These are phyloP conservation scores for Macrosoma leucophasiata DNA, from an alignment of 2,888 invertebrate species.

Conservation along the genomic window DNA sequence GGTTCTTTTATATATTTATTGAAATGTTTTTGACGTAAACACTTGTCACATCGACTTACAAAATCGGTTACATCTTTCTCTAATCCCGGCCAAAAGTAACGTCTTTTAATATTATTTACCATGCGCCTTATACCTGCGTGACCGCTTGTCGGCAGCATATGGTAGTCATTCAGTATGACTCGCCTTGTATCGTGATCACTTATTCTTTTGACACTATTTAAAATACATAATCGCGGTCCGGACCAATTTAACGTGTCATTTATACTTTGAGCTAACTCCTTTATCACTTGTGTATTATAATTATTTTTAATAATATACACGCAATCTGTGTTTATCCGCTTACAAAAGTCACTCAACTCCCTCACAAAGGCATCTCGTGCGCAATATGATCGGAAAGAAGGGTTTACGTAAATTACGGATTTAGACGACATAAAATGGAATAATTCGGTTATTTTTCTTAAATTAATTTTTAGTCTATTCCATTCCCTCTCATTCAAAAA, in stretches of 20 bases:
- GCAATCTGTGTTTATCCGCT: slow-evolving; percentile 4
- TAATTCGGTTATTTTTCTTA: background rate
- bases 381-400: slow-evolving; percentile 11
- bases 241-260: slow-evolving; percentile 1
- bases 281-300: slow-evolving; percentile 7
- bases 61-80: slow-evolving; percentile 17
- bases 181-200: background rate
- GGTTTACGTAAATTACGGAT: slow-evolving; percentile 7
- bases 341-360: slow-evolving; percentile 11
- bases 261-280: slow-evolving; percentile 4
- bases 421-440: slow-evolving; percentile 4
- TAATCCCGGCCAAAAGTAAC: slow-evolving; percentile 16
- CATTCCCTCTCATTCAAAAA: background rate
- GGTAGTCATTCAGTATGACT: slow-evolving; percentile 10
- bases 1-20: slow-evolving; percentile 12
- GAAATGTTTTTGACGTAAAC: slow-evolving; percentile 21
- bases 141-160: slow-evolving; percentile 16
- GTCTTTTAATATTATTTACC: slow-evolving; percentile 14
- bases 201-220: slow-evolving; percentile 1
- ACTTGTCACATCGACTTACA: slow-evolving; percentile 19
- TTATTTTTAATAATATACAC: slow-evolving; percentile 3
- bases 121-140: slow-evolving; percentile 15
- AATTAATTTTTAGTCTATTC: background rate
- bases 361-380: slow-evolving; percentile 15
- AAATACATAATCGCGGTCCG: slow-evolving; percentile 1